Percentiles rank a stretch among this genome's conserved stretches.
These are phyloP conservation scores for Drosophila micromelanica DNA, from an alignment of 1,140 invertebrate genomes.

Conservation along the genomic window DNA sequence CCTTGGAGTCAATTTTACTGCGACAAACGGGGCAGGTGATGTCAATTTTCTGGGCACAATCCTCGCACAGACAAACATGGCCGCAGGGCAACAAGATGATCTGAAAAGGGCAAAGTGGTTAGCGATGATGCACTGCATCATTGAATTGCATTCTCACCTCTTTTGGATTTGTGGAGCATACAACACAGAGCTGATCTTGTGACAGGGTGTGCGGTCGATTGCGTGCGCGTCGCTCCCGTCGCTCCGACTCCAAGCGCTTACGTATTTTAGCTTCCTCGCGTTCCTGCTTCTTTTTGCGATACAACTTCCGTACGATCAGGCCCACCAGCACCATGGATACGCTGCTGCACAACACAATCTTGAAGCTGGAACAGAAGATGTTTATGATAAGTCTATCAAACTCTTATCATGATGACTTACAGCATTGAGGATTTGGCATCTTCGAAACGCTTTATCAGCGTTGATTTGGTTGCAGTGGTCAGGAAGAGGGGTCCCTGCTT, in stretches of 20 bases:
- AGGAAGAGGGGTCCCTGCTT: constrained; percentile 89
- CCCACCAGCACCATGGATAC: constrained; percentile 88
- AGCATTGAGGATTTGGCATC: constrained; percentile 86
- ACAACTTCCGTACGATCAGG: constrained; percentile 87
- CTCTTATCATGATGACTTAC: constrained; percentile 15
- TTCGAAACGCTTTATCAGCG: constrained; percentile 89
- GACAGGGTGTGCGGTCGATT: constrained; percentile 87
- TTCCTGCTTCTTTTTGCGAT: constrained; percentile 85
- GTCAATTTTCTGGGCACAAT: constrained; percentile 89
- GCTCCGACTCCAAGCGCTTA: constrained; percentile 87
- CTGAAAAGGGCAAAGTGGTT: constrained; percentile 78
- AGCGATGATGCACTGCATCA: background rate
- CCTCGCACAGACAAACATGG: constrained; percentile 93
- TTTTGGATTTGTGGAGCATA: constrained; percentile 90
- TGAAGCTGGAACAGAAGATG: constrained; percentile 48
- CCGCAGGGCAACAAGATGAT: constrained; percentile 93
- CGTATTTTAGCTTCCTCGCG: constrained; percentile 86
- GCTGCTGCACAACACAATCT: constrained; percentile 87
- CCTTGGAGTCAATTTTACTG: constrained; percentile 87
- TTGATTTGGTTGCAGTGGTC: constrained; percentile 88
- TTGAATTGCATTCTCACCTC: constrained; percentile 85
- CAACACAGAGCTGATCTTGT: constrained; percentile 90
- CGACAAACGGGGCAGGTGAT: constrained; percentile 90
- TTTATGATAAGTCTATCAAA: background rate
- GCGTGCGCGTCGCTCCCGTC: constrained; percentile 87